Evolutionary conservation across 2,113 vertebrate genomes (phyloP).

Genomic region (Rhodinocichla rosea): DNA sequence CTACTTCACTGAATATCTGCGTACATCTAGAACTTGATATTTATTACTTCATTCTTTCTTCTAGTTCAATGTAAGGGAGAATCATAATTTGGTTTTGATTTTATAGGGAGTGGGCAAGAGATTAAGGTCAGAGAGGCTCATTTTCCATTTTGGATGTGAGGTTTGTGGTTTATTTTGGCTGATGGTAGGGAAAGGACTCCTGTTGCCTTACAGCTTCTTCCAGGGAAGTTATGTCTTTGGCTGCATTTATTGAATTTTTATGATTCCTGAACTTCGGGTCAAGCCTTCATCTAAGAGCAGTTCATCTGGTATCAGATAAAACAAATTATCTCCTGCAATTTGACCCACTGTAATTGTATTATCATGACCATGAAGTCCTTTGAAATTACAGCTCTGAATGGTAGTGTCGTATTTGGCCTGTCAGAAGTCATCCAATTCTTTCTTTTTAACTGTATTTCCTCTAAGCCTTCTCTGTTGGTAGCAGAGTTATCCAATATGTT

Average conservation of each 20-base stretch:
- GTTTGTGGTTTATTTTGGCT: neutral
- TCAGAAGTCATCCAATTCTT: neutral
- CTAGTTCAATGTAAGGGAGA: neutral
- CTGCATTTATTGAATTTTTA: neutral
- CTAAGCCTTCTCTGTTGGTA: neutral
- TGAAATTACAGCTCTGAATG: neutral
- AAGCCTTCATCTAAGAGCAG: neutral
- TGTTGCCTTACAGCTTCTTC: neutral
- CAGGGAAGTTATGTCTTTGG: neutral
- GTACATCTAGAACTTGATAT: neutral
- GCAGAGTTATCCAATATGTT: neutral
- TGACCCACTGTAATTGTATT: neutral
- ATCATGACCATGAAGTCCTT: neutral
- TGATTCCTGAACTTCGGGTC: neutral
- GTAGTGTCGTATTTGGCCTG: neutral
- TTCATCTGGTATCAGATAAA: neutral
- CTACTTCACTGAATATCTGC: neutral
- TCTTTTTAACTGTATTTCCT: neutral
- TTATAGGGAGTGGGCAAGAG: neutral
- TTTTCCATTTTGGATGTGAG: neutral
- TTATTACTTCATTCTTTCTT: neutral
- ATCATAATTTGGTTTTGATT: neutral
- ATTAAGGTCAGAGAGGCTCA: neutral
- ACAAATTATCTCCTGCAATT: neutral
- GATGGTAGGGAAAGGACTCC: neutral